A percentile compares a stretch with the other conserved stretches of the same genome.
These are phyloP conservation scores for Trachelus iudaicus DNA, from an alignment of 2,888 invertebrate species.

Conservation along the genomic window DNA sequence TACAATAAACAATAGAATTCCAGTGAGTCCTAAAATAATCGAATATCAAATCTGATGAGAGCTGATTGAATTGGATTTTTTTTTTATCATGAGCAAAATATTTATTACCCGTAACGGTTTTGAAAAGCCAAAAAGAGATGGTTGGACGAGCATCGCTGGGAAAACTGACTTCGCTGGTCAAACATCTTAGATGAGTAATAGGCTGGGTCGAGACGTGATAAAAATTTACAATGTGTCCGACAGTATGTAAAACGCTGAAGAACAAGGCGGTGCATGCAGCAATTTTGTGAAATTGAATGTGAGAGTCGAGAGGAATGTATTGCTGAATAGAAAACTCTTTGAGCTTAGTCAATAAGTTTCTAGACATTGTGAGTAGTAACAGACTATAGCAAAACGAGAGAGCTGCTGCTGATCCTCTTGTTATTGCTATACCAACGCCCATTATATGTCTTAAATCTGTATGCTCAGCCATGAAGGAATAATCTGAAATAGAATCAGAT, in stretches of 20 bases:
- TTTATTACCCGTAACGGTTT: slow-evolving; percentile 86
- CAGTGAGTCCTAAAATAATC: slow-evolving; percentile 77
- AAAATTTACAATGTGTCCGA: slow-evolving; percentile 96
- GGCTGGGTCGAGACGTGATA: slow-evolving; percentile 98
- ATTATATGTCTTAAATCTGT: slow-evolving; percentile 95
- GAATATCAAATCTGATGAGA: background rate
- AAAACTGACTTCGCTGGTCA: slow-evolving; percentile 94
- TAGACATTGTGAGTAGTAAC: slow-evolving; percentile 90
- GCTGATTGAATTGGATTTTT: background rate
- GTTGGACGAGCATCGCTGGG: slow-evolving; percentile 94
- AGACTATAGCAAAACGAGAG: slow-evolving; percentile 95
- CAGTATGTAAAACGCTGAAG: slow-evolving; percentile 91
- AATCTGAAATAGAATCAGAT: slow-evolving; percentile 71
- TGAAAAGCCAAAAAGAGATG: slow-evolving; percentile 95
- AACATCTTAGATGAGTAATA: slow-evolving; percentile 88
- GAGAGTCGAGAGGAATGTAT: slow-evolving; percentile 93
- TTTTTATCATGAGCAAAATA: background rate
- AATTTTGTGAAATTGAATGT: slow-evolving; percentile 97
- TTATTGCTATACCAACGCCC: slow-evolving; percentile 97
- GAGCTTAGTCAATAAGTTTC: slow-evolving; percentile 90
- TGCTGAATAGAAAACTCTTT: slow-evolving; percentile 95
- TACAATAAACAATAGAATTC: slow-evolving; percentile 86
- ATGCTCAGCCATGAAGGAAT: slow-evolving; percentile 96
- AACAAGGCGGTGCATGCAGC: slow-evolving; percentile 94
- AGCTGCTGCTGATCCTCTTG: slow-evolving; percentile 93